phyloP scores from a whole-genome alignment of 2,797 vertebrate species.

The Tenualosa thibaudeaui region DNA sequence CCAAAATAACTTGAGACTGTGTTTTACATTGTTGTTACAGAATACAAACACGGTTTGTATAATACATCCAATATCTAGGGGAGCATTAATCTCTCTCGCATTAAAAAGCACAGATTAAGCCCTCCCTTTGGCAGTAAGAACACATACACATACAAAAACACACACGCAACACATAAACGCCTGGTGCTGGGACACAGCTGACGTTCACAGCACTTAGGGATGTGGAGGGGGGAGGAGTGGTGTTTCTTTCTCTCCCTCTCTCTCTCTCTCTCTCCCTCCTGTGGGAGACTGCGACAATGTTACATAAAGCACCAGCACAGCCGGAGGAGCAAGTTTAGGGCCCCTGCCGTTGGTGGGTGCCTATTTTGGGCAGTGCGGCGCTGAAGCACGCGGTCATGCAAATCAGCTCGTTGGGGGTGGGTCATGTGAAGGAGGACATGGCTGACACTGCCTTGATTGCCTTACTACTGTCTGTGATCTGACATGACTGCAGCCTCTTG shows the following conservation, averaged over 20 bases:
- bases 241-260: background rate
- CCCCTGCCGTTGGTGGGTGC: background rate
- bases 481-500: constrained; percentile 30
- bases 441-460: background rate
- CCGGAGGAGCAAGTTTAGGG: background rate
- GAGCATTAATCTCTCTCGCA: background rate
- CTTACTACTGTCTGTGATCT: background rate
- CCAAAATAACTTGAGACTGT: background rate
- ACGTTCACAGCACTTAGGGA: background rate
- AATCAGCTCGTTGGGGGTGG: background rate
- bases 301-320: background rate
- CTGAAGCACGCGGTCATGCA: background rate
- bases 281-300: constrained; percentile 9
- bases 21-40: background rate
- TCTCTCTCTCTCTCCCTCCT: background rate
- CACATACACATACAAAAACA: background rate
- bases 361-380: constrained; percentile 32
- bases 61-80: background rate
- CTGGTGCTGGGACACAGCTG: background rate
- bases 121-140: background rate
- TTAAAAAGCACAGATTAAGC: background rate
- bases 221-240: background rate
- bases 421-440: constrained; percentile 6
- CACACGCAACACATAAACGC: background rate
- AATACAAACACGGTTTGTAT: background rate